A percentile compares a stretch with the other conserved stretches of the same genome.
phyloP scores from a whole-genome alignment of 2,113 vertebrate species.

The Euleptes europaea region DNA sequence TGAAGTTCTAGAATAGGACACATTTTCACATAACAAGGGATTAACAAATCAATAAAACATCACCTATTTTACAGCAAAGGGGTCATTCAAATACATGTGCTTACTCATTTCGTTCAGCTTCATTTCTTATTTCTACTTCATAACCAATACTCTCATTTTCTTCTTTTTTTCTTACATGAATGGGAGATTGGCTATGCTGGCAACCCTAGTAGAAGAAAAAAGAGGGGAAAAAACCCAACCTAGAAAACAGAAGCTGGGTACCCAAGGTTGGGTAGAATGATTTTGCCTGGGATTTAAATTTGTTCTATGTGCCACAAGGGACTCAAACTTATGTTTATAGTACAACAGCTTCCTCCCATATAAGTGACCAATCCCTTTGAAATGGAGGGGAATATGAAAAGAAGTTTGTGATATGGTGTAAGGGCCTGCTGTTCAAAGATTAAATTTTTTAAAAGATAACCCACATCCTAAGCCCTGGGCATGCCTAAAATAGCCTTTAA shows the following conservation, averaged over 20 bases:
- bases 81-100: not conserved
- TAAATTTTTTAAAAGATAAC: not conserved
- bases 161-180: not conserved
- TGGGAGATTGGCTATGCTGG: not conserved
- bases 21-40: conserved; percentile 25
- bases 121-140: not conserved
- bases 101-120: not conserved
- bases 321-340: not conserved
- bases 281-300: too few relatives aligned
- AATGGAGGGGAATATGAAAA: not conserved
- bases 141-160: not conserved
- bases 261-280: too few relatives aligned
- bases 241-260: too few relatives aligned
- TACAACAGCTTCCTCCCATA: not conserved
- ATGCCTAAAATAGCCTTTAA: not conserved
- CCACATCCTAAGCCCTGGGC: too few relatives aligned
- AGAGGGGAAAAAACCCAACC: too few relatives aligned
- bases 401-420: not conserved
- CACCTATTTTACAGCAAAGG: not conserved
- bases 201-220: too few relatives aligned
- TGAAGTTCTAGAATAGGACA: conserved; percentile 5
- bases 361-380: not conserved
- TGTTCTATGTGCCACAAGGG: not conserved
- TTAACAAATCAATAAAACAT: conserved; percentile 35
- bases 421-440: not conserved